A percentile compares a stretch with the other conserved stretches of the same genome.
Conservation (phyloP, 1,140 invertebrate species). For the Microplitis demolitor region DNA sequence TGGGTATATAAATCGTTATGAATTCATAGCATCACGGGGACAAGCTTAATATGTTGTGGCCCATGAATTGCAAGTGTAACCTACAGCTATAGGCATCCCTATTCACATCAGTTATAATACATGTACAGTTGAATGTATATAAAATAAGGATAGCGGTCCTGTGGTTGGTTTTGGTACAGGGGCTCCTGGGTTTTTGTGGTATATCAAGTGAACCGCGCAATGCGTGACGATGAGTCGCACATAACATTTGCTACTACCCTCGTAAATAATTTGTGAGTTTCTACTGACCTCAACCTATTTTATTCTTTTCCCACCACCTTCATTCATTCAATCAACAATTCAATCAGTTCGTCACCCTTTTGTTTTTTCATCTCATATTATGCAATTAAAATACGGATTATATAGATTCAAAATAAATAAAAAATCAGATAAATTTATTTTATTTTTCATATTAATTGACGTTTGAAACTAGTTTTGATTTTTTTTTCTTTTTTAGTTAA, state of each 20-base stretch:
- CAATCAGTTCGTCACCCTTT: neutral
- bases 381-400: too few species aligned
- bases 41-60: slow-evolving; percentile 35
- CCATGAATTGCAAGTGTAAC: slow-evolving; percentile 26
- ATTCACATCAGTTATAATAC: neutral
- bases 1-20: slow-evolving; percentile 33
- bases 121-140: neutral
- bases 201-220: slow-evolving; percentile 18
- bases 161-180: neutral
- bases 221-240: slow-evolving; percentile 25
- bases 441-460: neutral
- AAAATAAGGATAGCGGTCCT: neutral
- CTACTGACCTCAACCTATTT: slow-evolving; percentile 6
- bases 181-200: slow-evolving; percentile 4
- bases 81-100: neutral
- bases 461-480: neutral
- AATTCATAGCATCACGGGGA: slow-evolving; percentile 31
- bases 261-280: slow-evolving; percentile 17
- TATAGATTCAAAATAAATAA: too few species aligned
- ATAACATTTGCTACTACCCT: slow-evolving; percentile 12
- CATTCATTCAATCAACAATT: slow-evolving; percentile 5
- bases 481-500: neutral
- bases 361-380: too few species aligned
- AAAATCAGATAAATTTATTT: neutral
- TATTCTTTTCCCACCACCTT: neutral